Conservation (phyloP, 2,797 vertebrate species). For the Melanogrammus aeglefinus region DNA sequence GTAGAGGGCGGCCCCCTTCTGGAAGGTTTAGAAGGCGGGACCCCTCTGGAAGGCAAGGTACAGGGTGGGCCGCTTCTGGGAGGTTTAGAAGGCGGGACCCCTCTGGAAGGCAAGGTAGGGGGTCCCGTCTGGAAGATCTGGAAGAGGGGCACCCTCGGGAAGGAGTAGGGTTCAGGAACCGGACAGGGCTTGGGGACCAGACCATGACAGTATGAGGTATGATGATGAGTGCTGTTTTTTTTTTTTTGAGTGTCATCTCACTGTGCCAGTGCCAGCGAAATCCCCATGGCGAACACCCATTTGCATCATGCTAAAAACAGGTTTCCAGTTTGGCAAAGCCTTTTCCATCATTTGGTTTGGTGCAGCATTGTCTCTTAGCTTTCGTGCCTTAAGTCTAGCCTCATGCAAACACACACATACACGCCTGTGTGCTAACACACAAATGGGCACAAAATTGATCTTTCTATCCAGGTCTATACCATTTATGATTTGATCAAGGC, state of each 20-base stretch:
- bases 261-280: conserved; percentile 13
- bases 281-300: not conserved
- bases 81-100: too few species aligned
- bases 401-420: not conserved
- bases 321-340: not conserved
- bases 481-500: conserved; percentile 13
- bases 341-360: not conserved
- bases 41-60: too few species aligned
- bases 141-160: too few species aligned
- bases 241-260: conserved; percentile 19
- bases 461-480: not conserved
- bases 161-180: too few species aligned
- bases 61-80: too few species aligned
- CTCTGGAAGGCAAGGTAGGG: too few species aligned
- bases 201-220: too few species aligned
- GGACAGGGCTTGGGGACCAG: too few species aligned
- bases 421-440: too few species aligned
- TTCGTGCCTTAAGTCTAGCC: not conserved
- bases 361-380: not conserved
- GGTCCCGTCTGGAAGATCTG: too few species aligned
- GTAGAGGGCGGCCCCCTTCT: too few species aligned
- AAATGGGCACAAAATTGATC: not conserved
- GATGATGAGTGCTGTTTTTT: conserved; percentile 10
- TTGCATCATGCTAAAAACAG: conserved; percentile 8
- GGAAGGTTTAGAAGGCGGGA: too few species aligned